Base-by-base conservation (phyloP, 1,140 invertebrate species). In the Portunus trituberculatus region DNA sequence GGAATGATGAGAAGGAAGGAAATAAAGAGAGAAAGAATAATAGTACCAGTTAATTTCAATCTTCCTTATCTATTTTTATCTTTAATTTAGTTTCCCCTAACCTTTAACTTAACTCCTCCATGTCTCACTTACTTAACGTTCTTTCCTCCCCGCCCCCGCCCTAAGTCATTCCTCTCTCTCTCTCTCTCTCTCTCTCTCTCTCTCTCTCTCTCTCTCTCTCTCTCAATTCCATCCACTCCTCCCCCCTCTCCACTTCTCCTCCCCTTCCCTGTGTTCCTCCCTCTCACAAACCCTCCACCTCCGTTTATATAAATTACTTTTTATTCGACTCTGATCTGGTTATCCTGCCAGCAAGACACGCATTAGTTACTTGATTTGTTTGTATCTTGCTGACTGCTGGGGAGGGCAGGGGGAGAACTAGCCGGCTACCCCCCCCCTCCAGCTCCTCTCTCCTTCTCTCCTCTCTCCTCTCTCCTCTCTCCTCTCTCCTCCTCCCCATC, bases 331-430 rank as follows among this genome's bases (percentile, higher is more conserved):
- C 59, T 39, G 28, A 92, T 92, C 91, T 92, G 59, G 67, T 92
- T 92, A 82, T 83, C 67, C 91, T 39, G 91, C 59, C 91, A 92
- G 59, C 52, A 25, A 92, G 31, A 92, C 91, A 45, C 12, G n/a
- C 91, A 92, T 92, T 92, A 92, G 59, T 82, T 76, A 32, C 12
- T 92, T 92, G n/a, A 83, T 92, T 92, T 82, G 91, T 92, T 82
- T 92, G 67, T 82, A 39, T 39, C 59, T 14, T 20, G 4, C 31
- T 20, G 20, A 14, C 28, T 92, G 91, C 39, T 67, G 59, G 0
- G 28, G 90, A 25, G 31, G 59, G 83, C 91, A n/a, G 31, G 31
- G n/a, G n/a, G n/a, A n/a, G n/a, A n/a, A n/a, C n/a, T n/a, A n/a
- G n/a, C n/a, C n/a, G n/a, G n/a, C 7, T 46, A 46, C 90, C 6